Base-by-base conservation (phyloP, 2,888 invertebrate genomes). In the Acleris emargana region DNA sequence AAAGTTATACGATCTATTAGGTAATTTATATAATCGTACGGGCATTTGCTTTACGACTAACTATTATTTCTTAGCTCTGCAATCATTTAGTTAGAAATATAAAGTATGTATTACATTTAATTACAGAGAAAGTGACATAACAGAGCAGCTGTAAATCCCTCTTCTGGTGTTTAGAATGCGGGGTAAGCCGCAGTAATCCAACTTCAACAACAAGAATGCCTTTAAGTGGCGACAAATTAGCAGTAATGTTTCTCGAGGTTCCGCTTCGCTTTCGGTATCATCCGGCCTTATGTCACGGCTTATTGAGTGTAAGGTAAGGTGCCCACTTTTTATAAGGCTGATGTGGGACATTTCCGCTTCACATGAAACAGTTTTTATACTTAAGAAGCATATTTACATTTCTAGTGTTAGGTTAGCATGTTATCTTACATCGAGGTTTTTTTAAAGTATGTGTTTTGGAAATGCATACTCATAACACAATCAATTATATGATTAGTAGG, bases 221-320 rank as follows among this genome's bases (percentile, higher is more conserved):
- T 20, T 38, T 18, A 50, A 59, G 54, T 50, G 50, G 54, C 50
- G 54, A 49, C 67, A 69, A 74, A 72, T 75, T 74, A 71, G 69
- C 69, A 73, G 71, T 74, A 73, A 75, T 75, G 68, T 69, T 50
- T 72, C 62, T 61, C 32, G 64, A 70, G 51, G 32, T 78, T 80
- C 78, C 79, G 72, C 67, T 62, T 72, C 62, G 68, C 57, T 75
- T 73, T 73, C 68, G 68, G 67, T 58, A 69, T 72, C 62, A 71
- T 76, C 78, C 72, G 76, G 73, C 58, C 58, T 68, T 68, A 68
- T 64, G 61, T 68, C 62, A 59, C 60, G 45, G 58, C 16, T 42
- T 54, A 57, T 63, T 38, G 28, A 42, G 38, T 42, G 57, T 60
- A 62, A 64, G 54, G 28, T 54, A 45, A n/a, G n/a, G n/a, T n/a